Evolutionary conservation across 2,888 invertebrate species (phyloP).

Genomic region (Craniophora ligustri): DNA sequence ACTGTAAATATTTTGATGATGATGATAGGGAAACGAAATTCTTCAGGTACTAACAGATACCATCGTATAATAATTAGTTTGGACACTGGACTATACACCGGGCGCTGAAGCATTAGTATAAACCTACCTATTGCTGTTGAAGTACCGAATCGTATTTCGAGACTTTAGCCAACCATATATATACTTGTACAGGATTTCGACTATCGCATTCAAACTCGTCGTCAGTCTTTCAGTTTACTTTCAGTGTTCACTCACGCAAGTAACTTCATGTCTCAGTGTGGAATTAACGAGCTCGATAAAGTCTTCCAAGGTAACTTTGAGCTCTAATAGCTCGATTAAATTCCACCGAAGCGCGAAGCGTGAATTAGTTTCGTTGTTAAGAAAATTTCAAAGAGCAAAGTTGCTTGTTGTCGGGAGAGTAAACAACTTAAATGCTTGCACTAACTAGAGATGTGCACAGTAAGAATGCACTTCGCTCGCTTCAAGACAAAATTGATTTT

Average conservation of each 20-base stretch:
- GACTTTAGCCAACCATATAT: no score
- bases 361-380: constrained; percentile 22
- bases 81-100: not conserved
- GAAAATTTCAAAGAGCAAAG: constrained; percentile 25
- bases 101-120: no score
- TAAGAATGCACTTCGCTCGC: constrained; percentile 6
- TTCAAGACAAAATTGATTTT: not conserved
- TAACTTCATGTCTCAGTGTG: not conserved
- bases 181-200: no score
- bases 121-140: no score
- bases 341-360: constrained; percentile 29
- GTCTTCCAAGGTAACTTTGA: not conserved
- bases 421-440: constrained; percentile 13
- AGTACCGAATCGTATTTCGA: no score
- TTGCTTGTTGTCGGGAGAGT: constrained; percentile 12
- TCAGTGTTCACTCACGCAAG: not conserved
- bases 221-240: not conserved
- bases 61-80: no score
- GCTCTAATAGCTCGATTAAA: constrained; percentile 22
- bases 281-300: constrained; percentile 7
- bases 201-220: no score
- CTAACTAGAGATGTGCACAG: not conserved
- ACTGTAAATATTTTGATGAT: no score
- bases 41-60: no score
- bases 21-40: no score